phyloP scores from a whole-genome alignment of 2,888 invertebrate species.

The Hypolimnas misippus region DNA sequence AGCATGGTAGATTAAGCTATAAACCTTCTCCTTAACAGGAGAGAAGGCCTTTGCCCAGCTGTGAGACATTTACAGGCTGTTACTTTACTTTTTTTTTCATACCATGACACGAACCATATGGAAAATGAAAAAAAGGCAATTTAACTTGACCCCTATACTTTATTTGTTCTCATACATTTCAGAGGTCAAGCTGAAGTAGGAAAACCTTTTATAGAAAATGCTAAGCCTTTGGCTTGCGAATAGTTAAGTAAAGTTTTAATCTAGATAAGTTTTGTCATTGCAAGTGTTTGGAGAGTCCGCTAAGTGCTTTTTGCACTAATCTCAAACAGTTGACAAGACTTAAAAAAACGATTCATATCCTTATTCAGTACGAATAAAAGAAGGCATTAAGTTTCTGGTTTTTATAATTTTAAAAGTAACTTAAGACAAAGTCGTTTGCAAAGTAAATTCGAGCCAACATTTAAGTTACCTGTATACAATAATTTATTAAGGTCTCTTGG shows the following conservation, averaged over 20 bases:
- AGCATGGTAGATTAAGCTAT: too few relatives aligned
- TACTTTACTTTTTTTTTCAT: not conserved
- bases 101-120: not conserved
- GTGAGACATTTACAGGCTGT: too few relatives aligned
- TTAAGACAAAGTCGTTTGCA: not conserved
- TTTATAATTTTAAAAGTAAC: not conserved
- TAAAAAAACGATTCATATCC: not conserved
- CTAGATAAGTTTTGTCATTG: slow-evolving; percentile 11
- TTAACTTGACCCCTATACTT: slow-evolving; percentile 11
- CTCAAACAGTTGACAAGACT: not conserved
- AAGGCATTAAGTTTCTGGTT: not conserved
- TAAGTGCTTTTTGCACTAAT: slow-evolving; percentile 11
- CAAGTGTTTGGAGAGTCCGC: not conserved
- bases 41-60: too few relatives aligned
- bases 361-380: not conserved
- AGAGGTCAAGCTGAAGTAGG: slow-evolving; percentile 5
- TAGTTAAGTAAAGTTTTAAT: slow-evolving; percentile 15
- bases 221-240: slow-evolving; percentile 1
- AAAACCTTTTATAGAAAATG: slow-evolving; percentile 8
- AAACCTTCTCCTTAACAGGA: too few relatives aligned
- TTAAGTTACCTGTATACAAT: too few relatives aligned
- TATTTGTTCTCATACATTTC: slow-evolving; percentile 12
- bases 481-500: too few relatives aligned
- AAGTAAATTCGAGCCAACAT: too few relatives aligned
- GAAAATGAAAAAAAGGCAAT: slow-evolving; percentile 1